Percentiles rank a stretch among this genome's conserved stretches.
These are phyloP conservation scores for Poliocrania exsul DNA, from an alignment of 2,797 vertebrate genomes.

Conservation along the genomic window DNA sequence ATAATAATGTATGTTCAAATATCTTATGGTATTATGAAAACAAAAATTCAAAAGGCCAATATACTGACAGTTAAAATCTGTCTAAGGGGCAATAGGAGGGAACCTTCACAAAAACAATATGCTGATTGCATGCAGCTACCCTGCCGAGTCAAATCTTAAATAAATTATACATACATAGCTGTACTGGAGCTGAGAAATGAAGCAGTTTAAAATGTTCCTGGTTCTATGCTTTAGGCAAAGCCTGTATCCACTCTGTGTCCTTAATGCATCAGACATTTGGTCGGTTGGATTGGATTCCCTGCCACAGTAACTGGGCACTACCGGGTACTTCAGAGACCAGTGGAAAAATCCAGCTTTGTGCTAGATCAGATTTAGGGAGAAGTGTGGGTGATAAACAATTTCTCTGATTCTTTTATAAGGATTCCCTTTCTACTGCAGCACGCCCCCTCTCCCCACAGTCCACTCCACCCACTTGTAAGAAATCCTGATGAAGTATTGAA, in stretches of 20 bases:
- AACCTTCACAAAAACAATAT: constrained; percentile 57
- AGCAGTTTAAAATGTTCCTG: constrained; percentile 33
- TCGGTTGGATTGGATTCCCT: neutral
- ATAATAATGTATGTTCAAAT: constrained; percentile 63
- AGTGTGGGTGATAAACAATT: neutral
- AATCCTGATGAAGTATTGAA: constrained; percentile 1
- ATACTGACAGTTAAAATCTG: constrained; percentile 60
- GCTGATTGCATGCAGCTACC: constrained; percentile 60
- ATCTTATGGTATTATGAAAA: constrained; percentile 62
- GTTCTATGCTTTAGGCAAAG: constrained; percentile 35
- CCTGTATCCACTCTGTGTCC: neutral
- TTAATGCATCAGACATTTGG: neutral
- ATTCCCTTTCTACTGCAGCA: neutral
- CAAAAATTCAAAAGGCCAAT: constrained; percentile 64
- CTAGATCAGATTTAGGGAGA: neutral
- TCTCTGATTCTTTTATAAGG: neutral
- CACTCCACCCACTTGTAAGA: constrained; percentile 1
- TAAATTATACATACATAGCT: constrained; percentile 61
- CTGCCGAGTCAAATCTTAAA: constrained; percentile 65
- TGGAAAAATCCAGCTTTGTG: constrained; percentile 3
- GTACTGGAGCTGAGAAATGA: constrained; percentile 29
- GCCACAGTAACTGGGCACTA: neutral
- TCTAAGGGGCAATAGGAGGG: constrained; percentile 43
- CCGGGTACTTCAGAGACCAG: neutral
- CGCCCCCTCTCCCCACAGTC: fast-evolving